phyloP scores from a whole-genome alignment of 1,140 invertebrate species.

The Pseudomyrmex concolor region DNA sequence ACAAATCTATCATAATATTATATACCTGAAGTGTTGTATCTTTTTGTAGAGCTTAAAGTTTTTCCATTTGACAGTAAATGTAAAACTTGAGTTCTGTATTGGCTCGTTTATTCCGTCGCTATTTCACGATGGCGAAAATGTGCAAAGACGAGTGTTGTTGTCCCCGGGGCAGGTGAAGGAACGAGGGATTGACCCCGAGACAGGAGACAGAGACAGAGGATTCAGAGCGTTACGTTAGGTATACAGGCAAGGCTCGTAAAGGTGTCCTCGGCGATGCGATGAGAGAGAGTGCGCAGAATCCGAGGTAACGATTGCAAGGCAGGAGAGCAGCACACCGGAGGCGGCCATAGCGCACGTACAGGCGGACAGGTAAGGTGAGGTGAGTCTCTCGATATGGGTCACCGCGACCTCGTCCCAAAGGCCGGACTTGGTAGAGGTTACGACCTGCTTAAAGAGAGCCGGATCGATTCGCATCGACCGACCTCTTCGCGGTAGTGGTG shows the following conservation, averaged over 20 bases:
- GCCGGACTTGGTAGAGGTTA: slow-evolving; percentile 81
- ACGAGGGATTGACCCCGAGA: slow-evolving; percentile 27
- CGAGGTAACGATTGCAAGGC: slow-evolving; percentile 83
- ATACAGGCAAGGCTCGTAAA: slow-evolving; percentile 70
- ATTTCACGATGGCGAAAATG: not conserved
- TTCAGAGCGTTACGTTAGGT: not conserved
- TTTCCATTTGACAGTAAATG: not conserved
- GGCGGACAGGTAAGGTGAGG: slow-evolving; percentile 71
- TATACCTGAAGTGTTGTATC: not conserved
- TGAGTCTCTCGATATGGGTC: slow-evolving; percentile 82
- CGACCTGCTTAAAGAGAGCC: slow-evolving; percentile 81
- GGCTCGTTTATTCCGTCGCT: not conserved
- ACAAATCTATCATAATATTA: not conserved
- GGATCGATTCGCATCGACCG: slow-evolving; percentile 78
- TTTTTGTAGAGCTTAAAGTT: not conserved
- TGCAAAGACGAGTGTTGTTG: not conserved
- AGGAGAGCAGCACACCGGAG: slow-evolving; percentile 66
- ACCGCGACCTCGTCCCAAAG: slow-evolving; percentile 80
- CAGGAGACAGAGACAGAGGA: slow-evolving; percentile 37
- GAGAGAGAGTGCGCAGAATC: slow-evolving; percentile 83
- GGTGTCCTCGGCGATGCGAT: slow-evolving; percentile 73
- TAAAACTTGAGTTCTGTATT: not conserved
- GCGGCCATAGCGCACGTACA: slow-evolving; percentile 62
- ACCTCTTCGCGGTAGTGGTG: slow-evolving; percentile 2
- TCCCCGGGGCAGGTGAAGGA: slow-evolving; percentile 21